Evolutionary conservation across 1,140 invertebrate species (phyloP), one percentile per base, ranked within the genome.

Genomic region (Leptinotarsa texana): DNA sequence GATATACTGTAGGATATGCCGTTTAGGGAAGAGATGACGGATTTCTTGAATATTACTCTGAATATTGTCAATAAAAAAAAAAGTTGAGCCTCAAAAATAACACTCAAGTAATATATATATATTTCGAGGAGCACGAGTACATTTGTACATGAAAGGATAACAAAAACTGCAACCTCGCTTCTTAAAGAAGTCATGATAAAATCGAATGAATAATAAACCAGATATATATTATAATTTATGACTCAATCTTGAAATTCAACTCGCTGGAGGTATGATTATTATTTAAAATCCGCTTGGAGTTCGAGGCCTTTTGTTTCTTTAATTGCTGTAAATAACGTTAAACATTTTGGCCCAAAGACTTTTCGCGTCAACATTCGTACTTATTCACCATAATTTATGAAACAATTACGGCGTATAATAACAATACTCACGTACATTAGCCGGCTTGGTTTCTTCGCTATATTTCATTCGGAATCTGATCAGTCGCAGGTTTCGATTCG

Each of bases 281-380:
- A 61, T 42, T 69, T 13, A 73, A 73, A 73, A 73, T 63, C 61
- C 71, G 71, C 48, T 65, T 33, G 11, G 17, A 73, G 71, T 65
- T 65, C 22, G 18, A 73, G 63, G 71, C 57, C 71, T 73, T 73
- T 73, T 73, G 51, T 57, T 73, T 47, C 71, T 73, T 62, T 73
- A 73, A 73, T 73, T 73, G 71, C 21, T 62, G 51, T 48, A 65
- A 65, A 73, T 73, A 47, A 73, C 71, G 71, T n/a, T 69, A 63
- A 33, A 73, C 21, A n/a, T 65, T 63, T 21, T 65, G 24, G 47
- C 71, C 57, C 61, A 18, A 22, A 62, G 61, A 42, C 27, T 73
- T 22, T 42, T 11, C 24, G 22, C 71, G 71, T 73, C 71, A 73
- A 62, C 71, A 73, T 63, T 73, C 71, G 71, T 65, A 63, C 49